phyloP scores from a whole-genome alignment of 2,888 invertebrate species.

The Margaritifera margaritifera region DNA sequence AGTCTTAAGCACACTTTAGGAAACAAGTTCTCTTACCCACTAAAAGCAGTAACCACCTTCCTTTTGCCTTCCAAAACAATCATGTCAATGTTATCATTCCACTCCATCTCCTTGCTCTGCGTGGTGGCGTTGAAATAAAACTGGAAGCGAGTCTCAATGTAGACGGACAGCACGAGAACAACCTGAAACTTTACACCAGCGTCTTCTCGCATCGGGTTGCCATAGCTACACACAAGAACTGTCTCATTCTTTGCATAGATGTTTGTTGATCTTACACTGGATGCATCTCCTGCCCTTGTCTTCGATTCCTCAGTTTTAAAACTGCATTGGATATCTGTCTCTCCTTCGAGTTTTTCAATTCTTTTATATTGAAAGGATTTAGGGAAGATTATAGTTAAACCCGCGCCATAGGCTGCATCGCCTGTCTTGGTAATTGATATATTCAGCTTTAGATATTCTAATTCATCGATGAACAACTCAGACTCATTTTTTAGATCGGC shows the following conservation, averaged over 20 bases:
- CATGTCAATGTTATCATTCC: slow-evolving; percentile 23
- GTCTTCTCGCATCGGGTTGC: slow-evolving; percentile 27
- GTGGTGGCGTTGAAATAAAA: slow-evolving; percentile 33
- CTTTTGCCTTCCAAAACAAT: slow-evolving; percentile 33
- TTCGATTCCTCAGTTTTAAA: neutral
- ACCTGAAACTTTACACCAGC: slow-evolving; percentile 21
- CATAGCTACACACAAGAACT: slow-evolving; percentile 23
- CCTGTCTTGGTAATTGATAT: slow-evolving; percentile 45
- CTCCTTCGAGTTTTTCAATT: slow-evolving; percentile 20
- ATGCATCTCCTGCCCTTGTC: neutral
- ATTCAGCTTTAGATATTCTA: slow-evolving; percentile 36
- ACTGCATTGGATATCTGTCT: slow-evolving; percentile 24
- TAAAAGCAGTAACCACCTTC: slow-evolving; percentile 31
- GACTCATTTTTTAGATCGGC: slow-evolving; percentile 17
- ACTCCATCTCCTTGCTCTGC: slow-evolving; percentile 24
- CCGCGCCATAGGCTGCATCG: slow-evolving; percentile 47
- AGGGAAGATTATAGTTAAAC: slow-evolving; percentile 40
- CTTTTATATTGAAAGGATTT: slow-evolving; percentile 30
- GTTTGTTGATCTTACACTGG: neutral
- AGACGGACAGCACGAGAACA: slow-evolving; percentile 26
- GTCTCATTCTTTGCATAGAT: slow-evolving; percentile 1
- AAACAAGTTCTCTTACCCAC: slow-evolving; percentile 33
- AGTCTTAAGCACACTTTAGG: too few species aligned
- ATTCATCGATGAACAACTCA: slow-evolving; percentile 41
- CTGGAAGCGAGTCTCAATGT: slow-evolving; percentile 18